Base-by-base conservation (phyloP, 2,888 invertebrate genomes). In the Papilio elwesi region DNA sequence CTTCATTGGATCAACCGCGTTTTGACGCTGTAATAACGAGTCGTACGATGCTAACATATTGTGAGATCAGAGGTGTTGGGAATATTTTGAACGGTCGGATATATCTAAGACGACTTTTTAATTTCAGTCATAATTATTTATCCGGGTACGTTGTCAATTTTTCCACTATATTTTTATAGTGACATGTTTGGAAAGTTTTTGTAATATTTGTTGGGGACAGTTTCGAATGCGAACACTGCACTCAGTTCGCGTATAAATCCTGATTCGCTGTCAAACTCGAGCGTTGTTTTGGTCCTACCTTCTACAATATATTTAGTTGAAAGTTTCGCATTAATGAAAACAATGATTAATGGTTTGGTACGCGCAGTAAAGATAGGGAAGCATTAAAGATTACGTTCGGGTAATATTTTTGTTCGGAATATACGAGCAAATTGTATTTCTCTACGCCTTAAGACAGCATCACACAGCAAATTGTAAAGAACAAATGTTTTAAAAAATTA, bases 241-340 rank as follows among this genome's bases (percentile, higher is more conserved):
- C 65, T 70, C 72, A 74, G 72, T 74, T 74, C 70, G 68, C 71
- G 64, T 75, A 76, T 76, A 76, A 76, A 76, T 76, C 72, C 71
- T 71, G 68, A 74, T 71, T 51, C 59, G 55, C 68, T 72, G 71
- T 74, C 72, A 72, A 76, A 66, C 70, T 59, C 38, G 43, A 64
- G 57, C 72, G 68, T 64, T 68, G 49, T 59, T 59, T 66, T 47
- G 68, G 52, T 47, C 9, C 43, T 57, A 16, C 11, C 57, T 51
- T 53, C 57, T 55, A 9, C 43, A 43, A 26, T 53, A 63, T 65
- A 53, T 74, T 67, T 51, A 70, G 43, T 59, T 47, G 62, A n/a
- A 68, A 26, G 53, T 70, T 36, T 74, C 38, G 69, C 53, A 62
- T 74, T 70, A 66, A 74, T 74, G 64, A 70, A 70, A 74, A 52